Evolutionary conservation across 2,888 invertebrate species (phyloP), one percentile per base, ranked within the genome.

Genomic region (Acleris laterana): DNA sequence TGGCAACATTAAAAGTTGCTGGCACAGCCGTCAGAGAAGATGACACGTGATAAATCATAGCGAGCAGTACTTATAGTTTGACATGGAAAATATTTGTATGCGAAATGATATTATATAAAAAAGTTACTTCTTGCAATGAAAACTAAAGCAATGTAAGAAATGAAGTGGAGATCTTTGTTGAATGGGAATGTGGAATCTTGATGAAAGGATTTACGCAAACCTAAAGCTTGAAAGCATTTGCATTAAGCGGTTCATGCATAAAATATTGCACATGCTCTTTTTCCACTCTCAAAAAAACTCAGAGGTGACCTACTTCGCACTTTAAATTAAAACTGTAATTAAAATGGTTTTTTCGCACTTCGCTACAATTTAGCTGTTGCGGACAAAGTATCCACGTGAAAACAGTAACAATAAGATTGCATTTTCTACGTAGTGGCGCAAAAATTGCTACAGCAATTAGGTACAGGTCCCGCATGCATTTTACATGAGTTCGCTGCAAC

Each of bases 401-500:
- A 73, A 71, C 65, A 57, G 55, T 60, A 55, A 68, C 68, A 70
- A 70, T 66, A 58, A 64, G 48, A 63, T 61, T 64, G 52, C 61
- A 68, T 67, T 68, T 70, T 68, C 56, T 59, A 65, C 64, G 68
- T 68, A n/a, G 63, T 48, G 51, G 67, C 63, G 69, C 69, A 70
- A 71, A 74, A 72, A 74, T 70, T 68, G 72, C 71, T 69, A 52
- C 69, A 62, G 70, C 71, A 73, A 73, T 73, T 73, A 80, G 76
- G 76, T 74, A 78, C 78, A 75, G 73, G 70, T 76, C 69, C 70
- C 71, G 72, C 76, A 83, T 86, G 82, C 81, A 85, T 85, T 82
- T 82, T 79, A 82, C 85, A 87, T 85, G 83, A 86, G 84, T 71
- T 72, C 75, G 71, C 44, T 61, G 64, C 72, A 81, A 74, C 79